Evolutionary conservation across 1,140 invertebrate genomes (phyloP), one percentile per base, ranked within the genome.

Genomic region (Berghia stephanieae): DNA sequence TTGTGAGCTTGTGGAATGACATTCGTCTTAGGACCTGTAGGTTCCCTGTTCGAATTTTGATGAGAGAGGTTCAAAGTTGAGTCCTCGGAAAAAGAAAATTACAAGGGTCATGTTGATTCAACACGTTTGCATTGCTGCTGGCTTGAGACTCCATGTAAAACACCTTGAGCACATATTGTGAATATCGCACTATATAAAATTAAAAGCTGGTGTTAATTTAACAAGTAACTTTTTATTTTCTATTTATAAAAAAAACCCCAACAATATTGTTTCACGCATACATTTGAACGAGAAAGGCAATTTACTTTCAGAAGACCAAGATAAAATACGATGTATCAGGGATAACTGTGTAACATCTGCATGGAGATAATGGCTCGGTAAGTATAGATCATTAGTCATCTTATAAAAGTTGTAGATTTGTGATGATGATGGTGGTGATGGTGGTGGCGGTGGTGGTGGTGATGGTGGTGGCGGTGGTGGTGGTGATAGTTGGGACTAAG

Each of bases 401-500:
- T 84, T 87, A 85, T 88, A 83, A 78, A 84, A 78, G 75, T n/a
- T n/a, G n/a, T n/a, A 87, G 85, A 84, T 87, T 86, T 85, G 86
- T 90, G 84, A 85, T 88, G 85, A 87, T 89, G 89, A 89, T 91
- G 84, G 83, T 66, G 40, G 40, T 75, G 40, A n/a, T 71, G 52
- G 2, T 78, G 66, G 57, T 44, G 36, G 1, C 40, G 60, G 21
- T 49, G 68, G 44, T 75, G 52, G 75, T 77, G 71, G 55, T 80
- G 66, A 57, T 68, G 55, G 27, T 78, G 71, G 38, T 46, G 46
- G 73, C 38, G 21, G 68, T 75, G 66, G 72, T 71, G n/a, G 75
- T 75, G 70, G 57, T 38, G 60, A 42, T 46, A 34, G 46, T 13
- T 4, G 3, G 40, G 34, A 40, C 34, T 43, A 42, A 24, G 75